phyloP scores from a whole-genome alignment of 2,888 invertebrate genomes.

The Acleris cristana region DNA sequence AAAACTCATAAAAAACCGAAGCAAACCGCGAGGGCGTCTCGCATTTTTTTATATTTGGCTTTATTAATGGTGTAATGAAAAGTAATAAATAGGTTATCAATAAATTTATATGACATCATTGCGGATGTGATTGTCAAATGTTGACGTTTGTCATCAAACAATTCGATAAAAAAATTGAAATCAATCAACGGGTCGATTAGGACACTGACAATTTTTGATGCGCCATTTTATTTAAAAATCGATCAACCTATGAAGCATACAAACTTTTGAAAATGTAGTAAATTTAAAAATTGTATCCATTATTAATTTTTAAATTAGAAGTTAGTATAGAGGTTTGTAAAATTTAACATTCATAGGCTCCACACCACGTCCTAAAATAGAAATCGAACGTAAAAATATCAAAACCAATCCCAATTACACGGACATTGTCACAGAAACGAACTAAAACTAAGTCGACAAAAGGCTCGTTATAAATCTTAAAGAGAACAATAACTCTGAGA shows the following conservation, averaged over 20 bases:
- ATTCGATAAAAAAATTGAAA: constrained; percentile 1
- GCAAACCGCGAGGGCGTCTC: no score
- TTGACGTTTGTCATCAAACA: constrained; percentile 5
- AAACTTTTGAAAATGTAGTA: no score
- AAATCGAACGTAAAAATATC: constrained; percentile 6
- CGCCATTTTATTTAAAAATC: no score
- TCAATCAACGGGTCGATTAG: background rate
- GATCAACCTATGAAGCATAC: no score
- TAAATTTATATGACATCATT: background rate
- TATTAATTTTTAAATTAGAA: no score
- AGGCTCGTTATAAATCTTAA: constrained; percentile 30
- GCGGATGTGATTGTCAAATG: background rate
- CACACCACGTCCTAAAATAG: background rate
- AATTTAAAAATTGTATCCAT: no score
- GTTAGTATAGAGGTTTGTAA: no score
- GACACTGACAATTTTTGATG: no score
- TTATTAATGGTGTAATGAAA: no score
- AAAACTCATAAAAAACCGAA: no score
- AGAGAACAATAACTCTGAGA: constrained; percentile 30
- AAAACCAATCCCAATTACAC: constrained; percentile 18
- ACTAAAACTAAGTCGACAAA: constrained; percentile 22
- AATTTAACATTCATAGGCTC: background rate
- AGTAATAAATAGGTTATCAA: no score
- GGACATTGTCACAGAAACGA: constrained; percentile 23
- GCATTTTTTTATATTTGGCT: no score